A percentile compares a stretch with the other conserved stretches of the same genome.
These are phyloP conservation scores for Phenganax subtilis DNA, from an alignment of 92 coral and sea anemone genomes.

Conservation along the genomic window DNA sequence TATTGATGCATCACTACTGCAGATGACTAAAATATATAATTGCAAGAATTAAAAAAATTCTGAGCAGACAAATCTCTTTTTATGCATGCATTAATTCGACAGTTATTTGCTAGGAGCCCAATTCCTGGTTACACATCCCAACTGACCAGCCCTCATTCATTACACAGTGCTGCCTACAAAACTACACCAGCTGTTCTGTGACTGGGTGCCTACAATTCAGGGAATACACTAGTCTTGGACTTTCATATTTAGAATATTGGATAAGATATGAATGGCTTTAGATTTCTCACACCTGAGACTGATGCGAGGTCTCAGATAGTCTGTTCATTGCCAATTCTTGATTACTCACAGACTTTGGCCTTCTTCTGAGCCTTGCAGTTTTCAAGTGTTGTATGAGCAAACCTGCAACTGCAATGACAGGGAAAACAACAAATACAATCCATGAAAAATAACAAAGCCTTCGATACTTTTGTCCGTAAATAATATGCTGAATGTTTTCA, in stretches of 20 bases:
- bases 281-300: slow-evolving; percentile 12
- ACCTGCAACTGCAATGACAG: slow-evolving; percentile 62
- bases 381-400: slow-evolving; percentile 87
- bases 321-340: slow-evolving; percentile 31
- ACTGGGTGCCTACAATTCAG: too few species aligned
- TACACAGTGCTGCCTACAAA: too few species aligned
- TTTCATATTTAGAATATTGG: neutral
- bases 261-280: neutral
- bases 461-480: slow-evolving; percentile 51
- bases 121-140: too few species aligned
- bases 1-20: too few species aligned
- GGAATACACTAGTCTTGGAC: too few species aligned
- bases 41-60: too few species aligned
- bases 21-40: too few species aligned
- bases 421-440: slow-evolving; percentile 75
- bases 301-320: slow-evolving; percentile 15
- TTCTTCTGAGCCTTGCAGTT: slow-evolving; percentile 64
- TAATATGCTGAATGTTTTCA: slow-evolving; percentile 55
- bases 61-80: too few species aligned
- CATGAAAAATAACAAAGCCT: slow-evolving; percentile 76
- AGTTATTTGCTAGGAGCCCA: too few species aligned
- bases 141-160: too few species aligned
- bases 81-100: too few species aligned
- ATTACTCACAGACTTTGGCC: slow-evolving; percentile 40
- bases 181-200: too few species aligned